phyloP scores from a whole-genome alignment of 2,797 vertebrate species.

The Tarsius wallacei region DNA sequence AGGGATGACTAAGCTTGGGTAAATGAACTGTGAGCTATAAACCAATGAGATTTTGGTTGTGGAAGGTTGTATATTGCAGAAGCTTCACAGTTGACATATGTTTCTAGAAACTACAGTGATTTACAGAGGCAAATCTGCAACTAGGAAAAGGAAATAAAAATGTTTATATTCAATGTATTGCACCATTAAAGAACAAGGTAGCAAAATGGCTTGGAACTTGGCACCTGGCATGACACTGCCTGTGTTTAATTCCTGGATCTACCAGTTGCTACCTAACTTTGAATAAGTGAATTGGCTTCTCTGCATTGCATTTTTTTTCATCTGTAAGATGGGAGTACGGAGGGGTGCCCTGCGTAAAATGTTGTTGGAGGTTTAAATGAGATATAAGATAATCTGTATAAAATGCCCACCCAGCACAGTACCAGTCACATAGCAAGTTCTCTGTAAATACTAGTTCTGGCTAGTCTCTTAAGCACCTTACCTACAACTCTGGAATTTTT shows the following conservation, averaged over 20 bases:
- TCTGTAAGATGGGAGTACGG: neutral
- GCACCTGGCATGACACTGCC: neutral
- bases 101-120: neutral
- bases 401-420: neutral
- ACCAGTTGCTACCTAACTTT: neutral
- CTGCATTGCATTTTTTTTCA: neutral
- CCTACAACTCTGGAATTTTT: slow-evolving; percentile 10
- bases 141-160: neutral
- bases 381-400: neutral
- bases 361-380: neutral
- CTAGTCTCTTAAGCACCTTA: neutral
- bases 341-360: neutral
- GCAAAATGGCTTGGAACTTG: neutral
- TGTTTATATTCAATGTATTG: neutral
- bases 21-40: neutral
- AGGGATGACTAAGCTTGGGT: neutral
- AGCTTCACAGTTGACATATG: neutral
- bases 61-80: neutral
- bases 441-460: neutral
- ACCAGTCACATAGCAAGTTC: neutral
- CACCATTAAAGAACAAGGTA: neutral
- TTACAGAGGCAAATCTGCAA: neutral
- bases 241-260: neutral
- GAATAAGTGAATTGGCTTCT: neutral
- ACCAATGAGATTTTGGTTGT: neutral